phyloP scores from a whole-genome alignment of 2,113 vertebrate genomes.

The Tyto alba region DNA sequence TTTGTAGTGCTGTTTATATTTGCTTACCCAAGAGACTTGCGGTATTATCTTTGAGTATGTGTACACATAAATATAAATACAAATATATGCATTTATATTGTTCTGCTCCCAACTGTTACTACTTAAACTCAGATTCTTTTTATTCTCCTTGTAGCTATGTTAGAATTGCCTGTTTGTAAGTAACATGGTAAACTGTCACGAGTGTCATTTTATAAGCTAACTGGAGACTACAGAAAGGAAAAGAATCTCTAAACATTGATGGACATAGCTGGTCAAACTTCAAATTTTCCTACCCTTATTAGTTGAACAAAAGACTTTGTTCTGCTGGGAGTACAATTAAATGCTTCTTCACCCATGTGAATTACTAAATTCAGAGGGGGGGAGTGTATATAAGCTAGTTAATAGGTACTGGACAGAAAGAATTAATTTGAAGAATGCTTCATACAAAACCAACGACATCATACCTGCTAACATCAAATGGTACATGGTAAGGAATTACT shows the following conservation, averaged over 20 bases:
- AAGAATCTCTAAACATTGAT: not conserved
- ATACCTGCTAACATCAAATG: not conserved
- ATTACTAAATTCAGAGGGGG: not conserved
- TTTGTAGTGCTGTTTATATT: not conserved
- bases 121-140: not conserved
- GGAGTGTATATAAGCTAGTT: not conserved
- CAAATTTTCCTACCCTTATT: not conserved
- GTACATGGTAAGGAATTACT: not conserved
- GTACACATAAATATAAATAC: not conserved
- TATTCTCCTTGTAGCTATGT: not conserved
- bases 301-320: not conserved
- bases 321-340: not conserved
- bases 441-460: not conserved
- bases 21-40: not conserved
- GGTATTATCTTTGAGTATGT: not conserved
- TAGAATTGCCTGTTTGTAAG: not conserved
- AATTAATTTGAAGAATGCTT: not conserved
- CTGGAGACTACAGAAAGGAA: not conserved
- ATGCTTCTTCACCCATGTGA: not conserved
- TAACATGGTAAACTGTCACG: not conserved
- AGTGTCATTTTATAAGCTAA: not conserved
- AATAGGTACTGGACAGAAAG: not conserved
- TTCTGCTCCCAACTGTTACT: not conserved
- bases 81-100: too few relatives aligned
- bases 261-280: not conserved